These are phyloP conservation scores for Cinclus cinclus DNA, from an alignment of 2,113 vertebrate genomes.

Conservation along the genomic window DNA sequence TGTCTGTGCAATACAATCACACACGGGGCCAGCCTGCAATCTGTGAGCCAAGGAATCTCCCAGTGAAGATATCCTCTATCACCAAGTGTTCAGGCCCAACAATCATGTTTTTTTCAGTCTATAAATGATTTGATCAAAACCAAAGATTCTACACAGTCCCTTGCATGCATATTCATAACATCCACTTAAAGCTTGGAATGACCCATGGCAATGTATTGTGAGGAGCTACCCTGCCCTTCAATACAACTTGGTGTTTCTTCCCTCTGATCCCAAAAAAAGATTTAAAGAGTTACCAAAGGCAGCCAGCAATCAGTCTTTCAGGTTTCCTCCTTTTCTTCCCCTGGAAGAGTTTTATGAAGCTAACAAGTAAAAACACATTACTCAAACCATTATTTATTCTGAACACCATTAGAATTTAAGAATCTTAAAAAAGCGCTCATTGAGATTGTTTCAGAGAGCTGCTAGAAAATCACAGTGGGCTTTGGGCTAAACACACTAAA, in stretches of 20 bases:
- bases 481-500: background rate
- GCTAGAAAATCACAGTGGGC: background rate
- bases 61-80: background rate
- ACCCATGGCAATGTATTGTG: background rate
- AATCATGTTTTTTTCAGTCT: background rate
- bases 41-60: background rate
- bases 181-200: background rate
- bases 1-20: background rate
- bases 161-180: background rate
- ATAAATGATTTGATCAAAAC: background rate
- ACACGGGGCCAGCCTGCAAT: fast-evolving
- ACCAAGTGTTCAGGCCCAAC: background rate
- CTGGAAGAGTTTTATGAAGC: background rate
- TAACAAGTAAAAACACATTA: background rate
- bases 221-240: background rate
- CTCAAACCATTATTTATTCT: background rate
- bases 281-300: background rate
- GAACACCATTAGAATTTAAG: background rate
- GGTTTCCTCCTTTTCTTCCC: background rate
- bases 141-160: background rate
- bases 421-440: background rate
- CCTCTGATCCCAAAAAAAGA: background rate
- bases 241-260: background rate
- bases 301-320: background rate
- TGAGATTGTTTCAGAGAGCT: background rate